Evolutionary conservation across 2,113 vertebrate genomes (phyloP), one percentile per base, ranked within the genome.

Genomic region (Lophius piscatorius): DNA sequence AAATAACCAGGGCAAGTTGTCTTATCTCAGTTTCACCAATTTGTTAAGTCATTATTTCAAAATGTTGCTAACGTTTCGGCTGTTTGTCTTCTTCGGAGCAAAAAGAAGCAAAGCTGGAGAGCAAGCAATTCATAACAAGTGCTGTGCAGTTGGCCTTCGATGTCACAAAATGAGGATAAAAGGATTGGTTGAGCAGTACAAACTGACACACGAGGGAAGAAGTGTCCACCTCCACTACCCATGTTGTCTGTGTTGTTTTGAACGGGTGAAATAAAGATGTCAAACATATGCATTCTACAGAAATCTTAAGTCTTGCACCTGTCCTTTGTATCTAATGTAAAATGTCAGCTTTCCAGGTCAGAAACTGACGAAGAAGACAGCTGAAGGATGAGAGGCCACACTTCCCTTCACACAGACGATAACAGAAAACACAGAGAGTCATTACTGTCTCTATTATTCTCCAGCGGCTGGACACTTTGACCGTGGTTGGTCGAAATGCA

Each of bases 401-500:
- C 31, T 58, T 44, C 9, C 23, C 22, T 16, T 23, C n/a, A 20
- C 38, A 5, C 22, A 6, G 22, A 24, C 33, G n/a, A n/a, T n/a
- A n/a, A n/a, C n/a, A 23, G 40, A 50, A 33, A 61, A 26, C 20
- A 22, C 10, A 39, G 1, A 33, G 7, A 24, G 16, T 21, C 18
- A 42, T 78, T 63, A 42, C 64, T 24, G 24, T 63, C 2, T 17
- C 65, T 36, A 24, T 76, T 35, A 45, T 62, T 28, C 17, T 82
- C 60, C 7, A n/a, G 41, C 24, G 34, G 6, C 39, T 50, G 40
- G 68, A 34, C 36, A 44, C 16, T 70, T 68, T 75, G 65, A 40
- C 63, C 34, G 36, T n/a, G 2, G 17, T 1, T 13, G 41, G 44
- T 65, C 56, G 29, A 61, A 35, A 39, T 28, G 16, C 17, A 61